Base-by-base conservation (phyloP, 2,113 vertebrate genomes). In the Mesembrinibis cayennensis region DNA sequence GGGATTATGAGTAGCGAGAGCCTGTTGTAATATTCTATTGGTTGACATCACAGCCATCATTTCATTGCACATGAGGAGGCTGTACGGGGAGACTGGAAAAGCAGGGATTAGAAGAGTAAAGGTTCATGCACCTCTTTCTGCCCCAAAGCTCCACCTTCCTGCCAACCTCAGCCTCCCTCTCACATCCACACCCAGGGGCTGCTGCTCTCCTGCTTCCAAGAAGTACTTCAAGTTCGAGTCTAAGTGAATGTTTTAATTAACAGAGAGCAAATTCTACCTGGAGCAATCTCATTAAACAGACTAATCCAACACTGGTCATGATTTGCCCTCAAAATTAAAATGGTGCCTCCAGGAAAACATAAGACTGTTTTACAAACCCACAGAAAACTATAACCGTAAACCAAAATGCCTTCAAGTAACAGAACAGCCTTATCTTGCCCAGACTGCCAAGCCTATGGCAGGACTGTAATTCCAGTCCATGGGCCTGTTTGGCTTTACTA, bases 271-370 rank as follows among this genome's bases (percentile, higher is more conserved):
- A 61, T 86, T 91, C 61, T 93, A 87, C 84, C 82, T 44, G 63
- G n/a, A 94, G 87, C 69, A 1, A 74, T 59, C 56, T 93, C 89
- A 95, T 95, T 91, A 94, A 95, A 78, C 27, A 91, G 42, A 85
- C 0, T 0, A 94, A 89, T 80, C 45, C 66, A 87, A 79, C 70
- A 29, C 3, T 13, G 69, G 80, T 65, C 40, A 38, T 40, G 88
- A 95, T 95, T 94, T 90, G 72, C 69, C 67, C 69, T 93, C 79
- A 89, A 32, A 97, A 92, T 90, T 90, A 87, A 96, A 95, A 93
- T 13, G 47, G 11, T 78, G 87, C 95, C 93, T 96, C 53, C 79
- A 88, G 85, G 42, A 87, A 95, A 89, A 82, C 45, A 29, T 62
- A 38, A 93, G 27, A 44, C 17, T 86, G 58, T 30, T 44, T 89